phyloP scores from a whole-genome alignment of 2,797 vertebrate genomes.

The Trematomus bernacchii region DNA sequence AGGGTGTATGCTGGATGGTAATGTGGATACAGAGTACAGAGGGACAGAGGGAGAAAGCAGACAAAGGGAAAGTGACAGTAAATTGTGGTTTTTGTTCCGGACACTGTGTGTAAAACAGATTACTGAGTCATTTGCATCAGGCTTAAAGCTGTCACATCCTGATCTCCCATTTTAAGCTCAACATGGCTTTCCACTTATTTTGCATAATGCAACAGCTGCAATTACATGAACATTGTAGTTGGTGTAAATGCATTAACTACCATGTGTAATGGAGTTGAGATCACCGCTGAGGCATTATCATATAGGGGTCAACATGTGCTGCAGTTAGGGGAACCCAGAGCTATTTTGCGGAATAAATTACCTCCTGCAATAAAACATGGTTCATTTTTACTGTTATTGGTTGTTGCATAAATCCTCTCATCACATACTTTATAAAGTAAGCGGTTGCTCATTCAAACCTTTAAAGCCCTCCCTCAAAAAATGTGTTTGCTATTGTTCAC shows the following conservation, averaged over 20 bases:
- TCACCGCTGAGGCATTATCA: conserved; percentile 26
- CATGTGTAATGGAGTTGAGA: conserved; percentile 19
- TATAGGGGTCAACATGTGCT: conserved; percentile 13
- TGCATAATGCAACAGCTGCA: conserved; percentile 33
- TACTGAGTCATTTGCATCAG: conserved; percentile 11
- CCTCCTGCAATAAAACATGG: not conserved
- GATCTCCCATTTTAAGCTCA: conserved; percentile 4
- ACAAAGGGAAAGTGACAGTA: not conserved
- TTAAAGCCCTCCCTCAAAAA: not conserved
- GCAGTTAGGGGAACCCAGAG: not conserved
- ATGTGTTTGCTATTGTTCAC: not conserved
- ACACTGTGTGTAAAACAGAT: conserved; percentile 4
- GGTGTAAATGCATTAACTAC: conserved; percentile 22
- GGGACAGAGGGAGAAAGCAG: not conserved
- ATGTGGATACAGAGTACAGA: conserved; percentile 13
- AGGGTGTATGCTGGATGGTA: conserved; percentile 5
- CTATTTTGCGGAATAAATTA: conserved; percentile 16
- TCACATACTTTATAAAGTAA: not conserved
- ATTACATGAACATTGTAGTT: conserved; percentile 19
- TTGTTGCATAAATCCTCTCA: conserved; percentile 4
- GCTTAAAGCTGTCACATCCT: conserved; percentile 3
- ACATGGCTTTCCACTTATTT: conserved; percentile 18
- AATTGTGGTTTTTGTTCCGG: conserved; percentile 6
- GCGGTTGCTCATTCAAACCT: not conserved
- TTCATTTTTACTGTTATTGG: not conserved